Evolutionary conservation across 2,797 vertebrate species (phyloP), one percentile per base, ranked within the genome.

Genomic region (Spondyliosoma cantharus): DNA sequence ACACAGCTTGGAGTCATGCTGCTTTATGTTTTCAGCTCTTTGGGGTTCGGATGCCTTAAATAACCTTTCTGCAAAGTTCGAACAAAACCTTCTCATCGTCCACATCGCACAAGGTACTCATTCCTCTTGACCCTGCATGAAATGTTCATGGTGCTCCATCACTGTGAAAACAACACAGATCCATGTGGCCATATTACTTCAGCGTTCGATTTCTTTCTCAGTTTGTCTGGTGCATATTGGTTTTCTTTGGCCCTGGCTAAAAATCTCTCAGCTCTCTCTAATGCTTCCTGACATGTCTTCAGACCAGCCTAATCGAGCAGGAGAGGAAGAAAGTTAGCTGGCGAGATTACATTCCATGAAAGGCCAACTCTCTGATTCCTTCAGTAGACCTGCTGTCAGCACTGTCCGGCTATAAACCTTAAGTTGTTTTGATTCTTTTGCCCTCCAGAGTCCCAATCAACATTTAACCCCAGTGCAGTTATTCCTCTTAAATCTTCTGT

Each of bases 241-340:
- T 42, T 64, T 83, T 81, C 78, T 76, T 25, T 67, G 71, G 19
- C 76, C 0, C 76, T 0, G 1, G 46, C 65, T 63, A 56, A 72
- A 63, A 74, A n/a, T 74, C 71, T 61, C 59, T 14, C 37, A 13
- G 24, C 59, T 46, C 50, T 29, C n/a, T 19, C 22, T 76, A 76
- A 86, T 84, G 53, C 77, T 66, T 45, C 43, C 72, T 73, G 84
- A 82, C 54, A 5, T 29, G 49, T 68, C 57, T 60, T 68, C 66
- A 71, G 73, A 78, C 43, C 63, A n/a, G 60, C 60, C 22, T 80
- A 65, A 24, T 54, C 3, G 3, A 78, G 49, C 64, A 49, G 16
- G 43, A 76, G 49, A 14, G 7, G 45, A 72, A 19, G 63, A 45
- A 70, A 58, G 71, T 16, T 5, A 59, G 43, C 63, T 32, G 3